These are phyloP conservation scores for Corythoichthys haematopterus DNA, from an alignment of 2,113 vertebrate genomes.

Conservation along the genomic window DNA sequence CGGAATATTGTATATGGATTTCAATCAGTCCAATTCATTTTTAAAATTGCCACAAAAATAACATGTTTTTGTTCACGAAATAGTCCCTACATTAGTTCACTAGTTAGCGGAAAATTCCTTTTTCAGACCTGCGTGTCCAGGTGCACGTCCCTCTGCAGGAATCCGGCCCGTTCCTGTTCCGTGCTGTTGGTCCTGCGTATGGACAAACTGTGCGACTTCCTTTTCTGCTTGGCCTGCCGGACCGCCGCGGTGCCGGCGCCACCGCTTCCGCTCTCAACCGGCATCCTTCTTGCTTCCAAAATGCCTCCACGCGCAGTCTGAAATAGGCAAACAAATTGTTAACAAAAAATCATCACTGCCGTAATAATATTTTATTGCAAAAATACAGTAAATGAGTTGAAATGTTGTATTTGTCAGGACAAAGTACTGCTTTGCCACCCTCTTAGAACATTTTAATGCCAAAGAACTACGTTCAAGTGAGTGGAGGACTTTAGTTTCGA, in stretches of 20 bases:
- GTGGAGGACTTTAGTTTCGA: not conserved
- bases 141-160: conserved; percentile 81
- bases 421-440: too few species aligned
- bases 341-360: too few species aligned
- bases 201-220: conserved; percentile 90
- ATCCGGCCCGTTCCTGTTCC: conserved; percentile 81
- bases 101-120: too few species aligned
- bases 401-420: too few species aligned
- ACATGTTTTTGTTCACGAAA: too few species aligned
- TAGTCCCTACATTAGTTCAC: too few species aligned
- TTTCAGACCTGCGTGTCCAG: conserved; percentile 82
- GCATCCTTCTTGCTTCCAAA: conserved; percentile 80
- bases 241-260: conserved; percentile 71
- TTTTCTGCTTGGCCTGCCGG: conserved; percentile 90
- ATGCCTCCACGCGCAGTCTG: not conserved
- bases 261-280: conserved; percentile 83
- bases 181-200: conserved; percentile 92
- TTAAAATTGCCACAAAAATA: too few species aligned
- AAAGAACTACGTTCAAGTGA: not conserved
- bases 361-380: too few species aligned
- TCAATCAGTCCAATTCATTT: too few species aligned
- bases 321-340: not conserved
- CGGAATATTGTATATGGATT: too few species aligned
- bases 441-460: not conserved
- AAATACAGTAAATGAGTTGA: too few species aligned